A percentile compares a stretch with the other conserved stretches of the same genome.
Conservation (phyloP, 2,888 invertebrate genomes). For the Lamellibrachia columna region DNA sequence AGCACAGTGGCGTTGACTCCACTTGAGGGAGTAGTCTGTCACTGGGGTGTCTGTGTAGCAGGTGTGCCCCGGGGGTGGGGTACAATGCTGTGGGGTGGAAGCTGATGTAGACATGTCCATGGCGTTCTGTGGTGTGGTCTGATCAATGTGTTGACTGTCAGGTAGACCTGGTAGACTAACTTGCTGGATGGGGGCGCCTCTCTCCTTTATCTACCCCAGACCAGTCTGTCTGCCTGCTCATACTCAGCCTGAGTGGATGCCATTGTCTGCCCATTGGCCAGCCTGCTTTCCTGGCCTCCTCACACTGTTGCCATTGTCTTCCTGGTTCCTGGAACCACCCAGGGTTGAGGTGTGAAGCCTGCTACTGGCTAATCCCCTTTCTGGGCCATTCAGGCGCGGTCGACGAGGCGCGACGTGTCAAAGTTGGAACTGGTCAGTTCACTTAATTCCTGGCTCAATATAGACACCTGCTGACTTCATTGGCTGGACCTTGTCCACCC, state of each 20-base stretch:
- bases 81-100: background rate
- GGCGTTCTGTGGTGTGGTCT: background rate
- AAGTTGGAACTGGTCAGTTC: constrained; percentile 12
- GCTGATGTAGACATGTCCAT: background rate
- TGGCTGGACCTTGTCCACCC: background rate
- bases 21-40: background rate
- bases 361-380: background rate
- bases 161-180: background rate
- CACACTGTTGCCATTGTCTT: background rate
- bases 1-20: background rate
- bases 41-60: background rate
- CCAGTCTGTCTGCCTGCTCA: background rate
- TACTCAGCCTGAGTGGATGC: background rate
- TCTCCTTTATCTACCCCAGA: background rate
- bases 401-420: background rate
- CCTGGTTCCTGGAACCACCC: background rate
- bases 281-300: background rate
- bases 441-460: background rate
- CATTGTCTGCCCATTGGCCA: constrained; percentile 16
- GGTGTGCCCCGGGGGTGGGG: background rate
- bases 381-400: background rate
- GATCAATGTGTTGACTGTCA: constrained; percentile 6
- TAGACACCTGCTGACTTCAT: background rate
- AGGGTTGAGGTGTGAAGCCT: background rate
- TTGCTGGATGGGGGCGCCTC: background rate